These are phyloP conservation scores for Tenthredo livida DNA, from an alignment of 2,888 invertebrate genomes.

Conservation along the genomic window DNA sequence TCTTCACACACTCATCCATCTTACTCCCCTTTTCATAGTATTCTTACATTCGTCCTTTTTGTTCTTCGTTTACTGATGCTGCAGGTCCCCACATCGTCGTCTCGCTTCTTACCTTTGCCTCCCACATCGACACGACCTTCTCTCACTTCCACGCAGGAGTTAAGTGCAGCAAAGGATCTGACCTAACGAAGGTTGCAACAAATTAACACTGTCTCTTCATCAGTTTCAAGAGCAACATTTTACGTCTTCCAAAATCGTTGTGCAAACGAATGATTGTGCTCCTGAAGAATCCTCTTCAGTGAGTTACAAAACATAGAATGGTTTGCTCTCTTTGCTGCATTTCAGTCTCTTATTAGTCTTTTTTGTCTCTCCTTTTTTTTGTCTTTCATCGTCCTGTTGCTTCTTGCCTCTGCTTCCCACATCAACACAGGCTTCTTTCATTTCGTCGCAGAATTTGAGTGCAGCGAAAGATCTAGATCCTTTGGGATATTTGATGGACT, in stretches of 20 bases:
- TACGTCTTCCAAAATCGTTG: neutral
- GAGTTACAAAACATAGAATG: neutral
- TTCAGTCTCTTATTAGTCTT: neutral
- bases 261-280: neutral
- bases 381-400: conserved; percentile 16
- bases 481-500: neutral
- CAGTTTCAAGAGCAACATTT: neutral
- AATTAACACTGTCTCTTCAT: neutral
- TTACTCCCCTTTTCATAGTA: neutral
- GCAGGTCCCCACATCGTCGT: neutral
- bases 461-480: neutral
- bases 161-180: neutral
- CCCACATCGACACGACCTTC: neutral
- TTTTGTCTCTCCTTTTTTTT: conserved; percentile 11
- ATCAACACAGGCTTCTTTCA: neutral
- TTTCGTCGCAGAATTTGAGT: neutral
- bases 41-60: neutral
- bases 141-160: neutral
- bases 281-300: neutral
- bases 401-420: neutral
- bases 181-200: neutral
- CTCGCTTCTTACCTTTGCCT: neutral
- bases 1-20: conserved; percentile 10
- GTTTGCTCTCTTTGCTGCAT: neutral
- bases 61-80: neutral